Percentiles rank a stretch among this genome's conserved stretches.
These are phyloP conservation scores for Bombus consobrinus DNA, from an alignment of 1,140 invertebrate genomes.

Conservation along the genomic window DNA sequence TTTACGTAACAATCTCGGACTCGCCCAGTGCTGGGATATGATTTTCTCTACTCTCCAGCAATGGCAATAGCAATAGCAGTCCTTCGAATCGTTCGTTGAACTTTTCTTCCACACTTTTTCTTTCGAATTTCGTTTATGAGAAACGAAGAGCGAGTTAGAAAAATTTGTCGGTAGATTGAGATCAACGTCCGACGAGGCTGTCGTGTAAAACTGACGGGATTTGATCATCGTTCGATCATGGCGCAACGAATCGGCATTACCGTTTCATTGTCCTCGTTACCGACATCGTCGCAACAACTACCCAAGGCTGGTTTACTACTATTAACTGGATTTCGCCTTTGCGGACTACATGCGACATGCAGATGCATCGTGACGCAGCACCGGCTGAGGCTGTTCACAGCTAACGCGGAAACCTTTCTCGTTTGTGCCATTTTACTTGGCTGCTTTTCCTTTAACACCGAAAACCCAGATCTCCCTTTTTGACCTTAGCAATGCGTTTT, in stretches of 20 bases:
- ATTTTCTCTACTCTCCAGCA: background rate
- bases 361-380: conserved; percentile 45
- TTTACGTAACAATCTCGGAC: no score
- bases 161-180: no score
- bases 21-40: no score
- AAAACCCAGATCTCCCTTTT: no score
- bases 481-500: no score
- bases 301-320: conserved; percentile 41
- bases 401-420: background rate
- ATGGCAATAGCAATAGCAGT: no score
- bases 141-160: no score
- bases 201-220: background rate
- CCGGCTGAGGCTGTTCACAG: background rate
- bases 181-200: no score
- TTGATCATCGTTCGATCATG: conserved; percentile 29
- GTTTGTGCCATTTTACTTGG: background rate
- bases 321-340: conserved; percentile 62
- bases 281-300: conserved; percentile 13
- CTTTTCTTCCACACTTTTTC: background rate
- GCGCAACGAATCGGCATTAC: conserved; percentile 1
- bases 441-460: no score
- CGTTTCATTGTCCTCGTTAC: conserved; percentile 47
- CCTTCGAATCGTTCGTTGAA: background rate
- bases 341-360: conserved; percentile 49
- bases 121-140: no score